Percentiles rank a stretch among this genome's conserved stretches.
These are phyloP conservation scores for Delphinus delphis DNA, from an alignment of 2,113 vertebrate species.

Conservation along the genomic window DNA sequence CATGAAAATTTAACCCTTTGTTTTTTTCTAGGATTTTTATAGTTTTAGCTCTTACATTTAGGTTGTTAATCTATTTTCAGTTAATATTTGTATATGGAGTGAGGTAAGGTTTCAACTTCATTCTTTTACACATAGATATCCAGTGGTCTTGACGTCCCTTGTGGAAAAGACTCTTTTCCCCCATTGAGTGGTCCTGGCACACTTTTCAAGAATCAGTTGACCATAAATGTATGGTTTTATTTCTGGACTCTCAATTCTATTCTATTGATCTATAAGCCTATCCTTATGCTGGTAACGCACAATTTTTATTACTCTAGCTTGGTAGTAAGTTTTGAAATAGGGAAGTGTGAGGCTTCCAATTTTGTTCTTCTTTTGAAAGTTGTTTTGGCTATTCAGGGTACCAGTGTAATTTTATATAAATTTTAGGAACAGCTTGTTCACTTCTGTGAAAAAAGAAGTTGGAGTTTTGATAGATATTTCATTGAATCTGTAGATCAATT, in stretches of 20 bases:
- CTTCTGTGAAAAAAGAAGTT: background rate
- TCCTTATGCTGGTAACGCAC: background rate
- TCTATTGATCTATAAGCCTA: background rate
- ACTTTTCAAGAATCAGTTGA: background rate
- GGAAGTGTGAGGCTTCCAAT: background rate
- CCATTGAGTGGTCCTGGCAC: background rate
- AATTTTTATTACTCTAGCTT: background rate
- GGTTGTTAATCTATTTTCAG: background rate
- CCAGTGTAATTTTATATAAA: background rate
- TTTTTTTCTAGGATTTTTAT: background rate
- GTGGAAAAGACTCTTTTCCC: background rate
- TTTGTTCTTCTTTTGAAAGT: background rate
- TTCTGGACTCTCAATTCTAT: background rate
- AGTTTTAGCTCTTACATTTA: background rate
- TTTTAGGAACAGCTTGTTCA: background rate
- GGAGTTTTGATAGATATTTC: background rate
- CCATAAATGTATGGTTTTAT: background rate
- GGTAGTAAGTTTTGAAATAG: background rate
- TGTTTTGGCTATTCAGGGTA: background rate
- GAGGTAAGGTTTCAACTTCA: background rate
- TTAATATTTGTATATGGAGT: background rate
- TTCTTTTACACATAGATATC: background rate
- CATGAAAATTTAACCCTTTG: background rate
- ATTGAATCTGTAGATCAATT: background rate
- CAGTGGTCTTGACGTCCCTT: background rate